Evolutionary conservation across 2,113 vertebrate genomes (phyloP).

Genomic region (Prochilodus magdalenae): DNA sequence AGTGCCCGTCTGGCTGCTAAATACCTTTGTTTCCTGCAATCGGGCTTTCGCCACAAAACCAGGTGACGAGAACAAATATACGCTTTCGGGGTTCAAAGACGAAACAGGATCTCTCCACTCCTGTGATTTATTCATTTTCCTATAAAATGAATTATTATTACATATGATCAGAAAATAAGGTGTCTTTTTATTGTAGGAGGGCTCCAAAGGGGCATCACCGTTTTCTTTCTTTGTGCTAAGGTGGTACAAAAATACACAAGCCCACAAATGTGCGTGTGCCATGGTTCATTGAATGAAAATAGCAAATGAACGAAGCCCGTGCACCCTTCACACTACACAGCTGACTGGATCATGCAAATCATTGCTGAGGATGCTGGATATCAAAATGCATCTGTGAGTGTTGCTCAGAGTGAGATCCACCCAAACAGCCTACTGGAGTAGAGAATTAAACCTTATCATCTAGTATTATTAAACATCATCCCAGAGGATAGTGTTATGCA

Average conservation of each 20-base stretch:
- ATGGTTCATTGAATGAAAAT: conserved; percentile 54
- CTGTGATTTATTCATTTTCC: background rate
- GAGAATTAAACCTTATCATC: conserved; percentile 53
- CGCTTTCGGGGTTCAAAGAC: background rate
- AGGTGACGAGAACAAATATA: conserved; percentile 35
- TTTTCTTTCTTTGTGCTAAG: background rate
- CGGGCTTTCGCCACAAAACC: conserved; percentile 62
- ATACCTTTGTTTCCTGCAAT: conserved; percentile 76
- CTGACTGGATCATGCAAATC: conserved; percentile 56
- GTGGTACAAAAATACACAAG: conserved; percentile 42
- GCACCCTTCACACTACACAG: conserved; percentile 49
- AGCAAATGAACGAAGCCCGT: conserved; percentile 44
- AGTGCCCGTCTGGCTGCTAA: conserved; percentile 80
- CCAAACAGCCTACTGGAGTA: conserved; percentile 44
- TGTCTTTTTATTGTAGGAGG: background rate
- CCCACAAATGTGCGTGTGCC: conserved; percentile 39
- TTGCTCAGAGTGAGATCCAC: conserved; percentile 48
- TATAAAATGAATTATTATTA: background rate
- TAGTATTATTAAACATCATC: conserved; percentile 53
- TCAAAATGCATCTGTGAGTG: conserved; percentile 50
- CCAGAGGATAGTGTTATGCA: conserved; percentile 42
- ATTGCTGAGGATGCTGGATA: conserved; percentile 48
- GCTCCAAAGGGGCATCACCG: background rate
- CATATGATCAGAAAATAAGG: too few relatives aligned
- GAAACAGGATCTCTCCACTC: background rate